Base-by-base conservation (phyloP, 1,140 invertebrate species). In the Neoseiulus cucumeris region DNA sequence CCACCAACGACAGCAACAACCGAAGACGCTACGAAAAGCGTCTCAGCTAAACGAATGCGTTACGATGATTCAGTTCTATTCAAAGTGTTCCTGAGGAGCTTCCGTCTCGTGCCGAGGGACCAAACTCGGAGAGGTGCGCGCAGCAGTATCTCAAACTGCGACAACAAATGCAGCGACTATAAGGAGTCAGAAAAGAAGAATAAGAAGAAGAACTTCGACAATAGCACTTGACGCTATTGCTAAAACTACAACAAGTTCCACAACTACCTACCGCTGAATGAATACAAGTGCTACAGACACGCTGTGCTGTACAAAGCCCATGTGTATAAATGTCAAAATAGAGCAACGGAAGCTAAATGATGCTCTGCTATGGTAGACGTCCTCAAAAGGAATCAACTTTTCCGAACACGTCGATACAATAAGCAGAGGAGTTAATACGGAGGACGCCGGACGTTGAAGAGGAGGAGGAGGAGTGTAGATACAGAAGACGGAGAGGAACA, bases 241-340 rank as follows among this genome's bases (percentile, higher is more conserved):
- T 39, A 39, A 39, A 39, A 39, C 4, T 39, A 39, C 33, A 6
- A 39, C 33, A 39, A 39, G 33, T 39, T 39, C 33, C 33, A 39
- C 4, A 39, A 39, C 33, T 39, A 39, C 33, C 33, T 39, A 39
- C 33, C 33, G 33, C 33, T n/a, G 33, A 39, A 39, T 39, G 33
- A 39, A 39, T 39, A 39, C 33, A 59, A 59, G 51, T 59, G 51
- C 51, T 59, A 59, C 51, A 59, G 51, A 59, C 51, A 59, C 51
- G 14, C 51, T 29, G 51, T 59, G 25, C 51, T 59, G 51, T 59
- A 59, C 51, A 59, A 33, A 59, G 22, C 25, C 51, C 33, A n/a
- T 59, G 51, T 59, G 51, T 59, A 59, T 59, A 59, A 59, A 59
- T 25, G 33, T 59, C 18, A 47, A 22, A 33, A 59, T 59, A 59